A percentile compares a stretch with the other conserved stretches of the same genome.
phyloP scores from a whole-genome alignment of 1,140 invertebrate species.

The Drosophila watanabei region DNA sequence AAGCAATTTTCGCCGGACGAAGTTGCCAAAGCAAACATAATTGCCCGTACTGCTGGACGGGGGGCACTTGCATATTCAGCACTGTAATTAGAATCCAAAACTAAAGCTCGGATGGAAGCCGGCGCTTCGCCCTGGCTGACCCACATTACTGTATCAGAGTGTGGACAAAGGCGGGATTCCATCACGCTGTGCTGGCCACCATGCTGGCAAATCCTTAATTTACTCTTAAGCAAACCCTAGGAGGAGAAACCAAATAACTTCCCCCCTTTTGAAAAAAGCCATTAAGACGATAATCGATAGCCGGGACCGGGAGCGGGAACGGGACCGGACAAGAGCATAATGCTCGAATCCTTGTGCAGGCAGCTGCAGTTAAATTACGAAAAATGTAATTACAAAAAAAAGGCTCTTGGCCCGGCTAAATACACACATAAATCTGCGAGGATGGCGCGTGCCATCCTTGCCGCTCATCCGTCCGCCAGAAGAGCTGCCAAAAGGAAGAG shows the following conservation, averaged over 20 bases:
- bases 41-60: background rate
- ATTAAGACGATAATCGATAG: slow-evolving; percentile 57
- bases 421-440: slow-evolving; percentile 72
- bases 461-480: slow-evolving; percentile 15
- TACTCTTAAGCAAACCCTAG: slow-evolving; percentile 20
- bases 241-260: slow-evolving; percentile 16
- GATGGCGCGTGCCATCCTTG: slow-evolving; percentile 65
- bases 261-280: slow-evolving; percentile 22
- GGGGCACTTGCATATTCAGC: slow-evolving; percentile 7
- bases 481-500: slow-evolving; percentile 19
- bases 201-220: slow-evolving; percentile 14
- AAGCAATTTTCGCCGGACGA: slow-evolving; percentile 45
- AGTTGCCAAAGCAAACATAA: slow-evolving; percentile 34
- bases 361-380: slow-evolving; percentile 71
- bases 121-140: slow-evolving; percentile 54
- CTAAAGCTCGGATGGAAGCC: slow-evolving; percentile 57
- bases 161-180: slow-evolving; percentile 9
- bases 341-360: slow-evolving; percentile 39
- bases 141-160: slow-evolving; percentile 47
- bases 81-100: slow-evolving; percentile 69
- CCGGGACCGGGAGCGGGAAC: background rate
- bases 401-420: slow-evolving; percentile 48
- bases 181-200: background rate
- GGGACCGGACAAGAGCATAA: slow-evolving; percentile 23
- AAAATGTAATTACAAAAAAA: slow-evolving; percentile 75